A percentile compares a stretch with the other conserved stretches of the same genome.
These are phyloP conservation scores for Ethmia dodecea DNA, from an alignment of 2,888 invertebrate species.

Conservation along the genomic window DNA sequence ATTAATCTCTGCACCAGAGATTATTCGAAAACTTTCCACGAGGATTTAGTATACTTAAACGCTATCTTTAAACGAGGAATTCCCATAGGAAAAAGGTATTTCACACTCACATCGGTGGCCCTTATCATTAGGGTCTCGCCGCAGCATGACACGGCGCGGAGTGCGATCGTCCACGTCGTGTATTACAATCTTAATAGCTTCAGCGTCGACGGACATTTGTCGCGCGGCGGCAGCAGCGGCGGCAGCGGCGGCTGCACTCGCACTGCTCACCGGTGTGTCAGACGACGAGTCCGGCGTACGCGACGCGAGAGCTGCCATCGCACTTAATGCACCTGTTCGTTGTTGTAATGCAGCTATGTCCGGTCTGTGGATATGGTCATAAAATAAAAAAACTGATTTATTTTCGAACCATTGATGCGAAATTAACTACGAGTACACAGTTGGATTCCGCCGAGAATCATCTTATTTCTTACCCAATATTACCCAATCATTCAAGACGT, in stretches of 20 bases:
- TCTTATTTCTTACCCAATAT: too few relatives aligned
- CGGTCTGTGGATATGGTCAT: constrained; percentile 82
- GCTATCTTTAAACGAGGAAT: too few relatives aligned
- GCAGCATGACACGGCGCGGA: constrained; percentile 84
- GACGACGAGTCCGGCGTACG: constrained; percentile 49
- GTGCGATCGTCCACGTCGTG: constrained; percentile 92
- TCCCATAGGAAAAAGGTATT: too few relatives aligned
- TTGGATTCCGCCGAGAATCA: too few relatives aligned
- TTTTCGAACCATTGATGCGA: too few relatives aligned
- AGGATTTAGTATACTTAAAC: too few relatives aligned
- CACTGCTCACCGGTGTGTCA: constrained; percentile 40
- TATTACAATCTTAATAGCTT: constrained; percentile 94
- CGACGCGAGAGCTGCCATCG: constrained; percentile 55
- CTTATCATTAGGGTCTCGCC: constrained; percentile 89
- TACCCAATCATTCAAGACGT: too few relatives aligned
- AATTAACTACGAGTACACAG: too few relatives aligned
- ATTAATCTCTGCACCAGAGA: too few relatives aligned
- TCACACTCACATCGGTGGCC: constrained; percentile 90
- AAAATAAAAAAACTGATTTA: too few relatives aligned
- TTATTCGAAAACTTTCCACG: too few relatives aligned
- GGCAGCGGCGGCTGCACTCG: constrained; percentile 60
- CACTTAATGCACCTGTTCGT: constrained; percentile 74
- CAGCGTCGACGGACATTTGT: constrained; percentile 93
- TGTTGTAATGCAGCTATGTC: constrained; percentile 84
- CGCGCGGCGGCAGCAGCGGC: constrained; percentile 82